A percentile compares a stretch with the other conserved stretches of the same genome.
These are phyloP conservation scores for Galago senegalensis DNA, from an alignment of 2,797 vertebrate genomes.

Conservation along the genomic window DNA sequence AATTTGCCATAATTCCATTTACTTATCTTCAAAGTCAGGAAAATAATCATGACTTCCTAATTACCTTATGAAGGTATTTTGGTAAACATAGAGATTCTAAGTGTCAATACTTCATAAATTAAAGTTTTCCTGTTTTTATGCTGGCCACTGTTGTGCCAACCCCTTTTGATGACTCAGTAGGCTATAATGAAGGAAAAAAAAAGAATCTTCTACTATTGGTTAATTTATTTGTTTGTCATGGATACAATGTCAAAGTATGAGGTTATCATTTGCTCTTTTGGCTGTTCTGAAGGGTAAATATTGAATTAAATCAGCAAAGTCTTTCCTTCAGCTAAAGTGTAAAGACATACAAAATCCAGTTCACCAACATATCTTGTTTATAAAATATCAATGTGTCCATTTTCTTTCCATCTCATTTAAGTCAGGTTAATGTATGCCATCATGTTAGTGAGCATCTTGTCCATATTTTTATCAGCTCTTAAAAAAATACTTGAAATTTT, in stretches of 20 bases:
- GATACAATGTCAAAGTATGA: not conserved
- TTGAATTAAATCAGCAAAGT: conserved; percentile 35
- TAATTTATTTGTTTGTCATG: conserved; percentile 29
- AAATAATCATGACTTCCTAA: not conserved
- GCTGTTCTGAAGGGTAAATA: not conserved
- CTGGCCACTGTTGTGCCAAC: not conserved
- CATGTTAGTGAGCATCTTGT: not conserved
- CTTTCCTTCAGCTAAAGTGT: conserved; percentile 16
- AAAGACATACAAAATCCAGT: not conserved
- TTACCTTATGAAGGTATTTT: not conserved
- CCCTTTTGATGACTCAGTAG: not conserved
- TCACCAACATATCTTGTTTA: conserved; percentile 34
- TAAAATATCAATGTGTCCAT: conserved; percentile 49
- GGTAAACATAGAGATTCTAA: not conserved
- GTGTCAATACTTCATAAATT: not conserved
- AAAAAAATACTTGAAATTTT: not conserved
- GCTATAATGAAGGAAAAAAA: not conserved
- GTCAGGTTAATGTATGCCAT: not conserved
- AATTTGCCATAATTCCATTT: not conserved
- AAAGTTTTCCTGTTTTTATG: not conserved
- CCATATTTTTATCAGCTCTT: conserved; percentile 35
- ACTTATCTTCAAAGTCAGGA: conserved; percentile 27
- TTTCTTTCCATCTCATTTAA: conserved; percentile 17
- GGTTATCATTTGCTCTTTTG: conserved; percentile 32
- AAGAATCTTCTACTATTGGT: not conserved